Evolutionary conservation across 2,797 vertebrate genomes (phyloP).

Genomic region (Rallus crepitans): DNA sequence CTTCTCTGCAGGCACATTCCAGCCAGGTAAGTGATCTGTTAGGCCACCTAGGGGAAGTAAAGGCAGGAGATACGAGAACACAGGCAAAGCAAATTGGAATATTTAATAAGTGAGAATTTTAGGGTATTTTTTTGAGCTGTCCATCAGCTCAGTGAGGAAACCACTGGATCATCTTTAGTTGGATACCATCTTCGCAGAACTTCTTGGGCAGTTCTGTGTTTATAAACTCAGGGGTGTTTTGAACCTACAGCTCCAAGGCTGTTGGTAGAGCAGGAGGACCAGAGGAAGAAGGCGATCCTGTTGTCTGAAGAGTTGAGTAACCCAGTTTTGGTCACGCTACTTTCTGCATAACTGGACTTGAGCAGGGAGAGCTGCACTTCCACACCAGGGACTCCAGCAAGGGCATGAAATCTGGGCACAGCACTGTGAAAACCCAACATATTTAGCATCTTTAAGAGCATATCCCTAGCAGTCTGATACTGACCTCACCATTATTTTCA

Average conservation of each 20-base stretch:
- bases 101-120: neutral
- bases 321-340: neutral
- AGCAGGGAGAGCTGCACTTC: neutral
- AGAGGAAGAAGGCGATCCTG: neutral
- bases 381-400: neutral
- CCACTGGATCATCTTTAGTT: neutral
- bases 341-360: neutral
- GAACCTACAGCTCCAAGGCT: neutral
- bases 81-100: neutral
- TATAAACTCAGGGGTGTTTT: neutral
- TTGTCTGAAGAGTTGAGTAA: neutral
- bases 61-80: neutral
- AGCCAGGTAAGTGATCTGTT: neutral
- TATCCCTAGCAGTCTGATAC: neutral
- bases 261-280: neutral
- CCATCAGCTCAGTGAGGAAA: neutral
- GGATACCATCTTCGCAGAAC: neutral
- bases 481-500: neutral
- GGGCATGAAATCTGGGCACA: neutral
- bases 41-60: neutral
- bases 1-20: neutral
- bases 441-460: neutral
- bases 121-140: neutral
- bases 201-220: neutral
- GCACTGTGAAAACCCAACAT: neutral